A percentile compares a stretch with the other conserved stretches of the same genome.
Evolutionary conservation across 1,140 invertebrate genomes (phyloP).

Genomic region (Hyles vespertilio): DNA sequence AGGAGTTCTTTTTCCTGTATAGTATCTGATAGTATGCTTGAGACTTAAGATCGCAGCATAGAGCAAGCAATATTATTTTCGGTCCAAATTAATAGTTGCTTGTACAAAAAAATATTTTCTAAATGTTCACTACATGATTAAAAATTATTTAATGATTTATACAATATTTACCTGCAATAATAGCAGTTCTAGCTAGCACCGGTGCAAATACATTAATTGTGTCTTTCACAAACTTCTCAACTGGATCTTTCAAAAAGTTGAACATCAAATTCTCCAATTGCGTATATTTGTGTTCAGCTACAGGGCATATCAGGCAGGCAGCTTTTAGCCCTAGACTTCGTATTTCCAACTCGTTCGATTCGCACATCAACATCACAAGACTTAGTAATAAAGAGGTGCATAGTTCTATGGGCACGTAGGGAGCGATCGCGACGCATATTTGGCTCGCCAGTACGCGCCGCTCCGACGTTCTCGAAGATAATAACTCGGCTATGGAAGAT

Average conservation of each 20-base stretch:
- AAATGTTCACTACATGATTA: too few species aligned
- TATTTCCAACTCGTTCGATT: conserved; percentile 62
- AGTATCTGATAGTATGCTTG: too few species aligned
- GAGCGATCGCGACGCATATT: conserved; percentile 59
- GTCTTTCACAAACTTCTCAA: conserved; percentile 56
- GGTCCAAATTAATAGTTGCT: too few species aligned
- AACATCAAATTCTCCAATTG: conserved; percentile 70
- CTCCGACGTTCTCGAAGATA: conserved; percentile 49
- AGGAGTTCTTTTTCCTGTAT: too few species aligned
- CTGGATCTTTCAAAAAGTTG: conserved; percentile 59
- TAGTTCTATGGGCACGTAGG: conserved; percentile 62
- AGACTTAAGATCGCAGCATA: too few species aligned
- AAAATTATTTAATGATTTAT: too few species aligned
- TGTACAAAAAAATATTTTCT: too few species aligned
- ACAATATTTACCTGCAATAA: conserved; percentile 63
- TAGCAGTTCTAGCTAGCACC: conserved; percentile 59
- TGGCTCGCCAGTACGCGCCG: conserved; percentile 57
- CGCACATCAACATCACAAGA: conserved; percentile 67
- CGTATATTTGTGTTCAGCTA: conserved; percentile 61
- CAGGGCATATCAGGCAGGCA: conserved; percentile 59
- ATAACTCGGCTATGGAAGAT: conserved; percentile 57
- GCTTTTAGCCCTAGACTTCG: conserved; percentile 57
- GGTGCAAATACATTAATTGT: conserved; percentile 62
- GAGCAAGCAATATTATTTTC: too few species aligned
- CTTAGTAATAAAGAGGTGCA: conserved; percentile 69